Percentiles rank a stretch among this genome's conserved stretches.
Evolutionary conservation across 1,140 invertebrate species (phyloP).

Genomic region (Ericerus pela): DNA sequence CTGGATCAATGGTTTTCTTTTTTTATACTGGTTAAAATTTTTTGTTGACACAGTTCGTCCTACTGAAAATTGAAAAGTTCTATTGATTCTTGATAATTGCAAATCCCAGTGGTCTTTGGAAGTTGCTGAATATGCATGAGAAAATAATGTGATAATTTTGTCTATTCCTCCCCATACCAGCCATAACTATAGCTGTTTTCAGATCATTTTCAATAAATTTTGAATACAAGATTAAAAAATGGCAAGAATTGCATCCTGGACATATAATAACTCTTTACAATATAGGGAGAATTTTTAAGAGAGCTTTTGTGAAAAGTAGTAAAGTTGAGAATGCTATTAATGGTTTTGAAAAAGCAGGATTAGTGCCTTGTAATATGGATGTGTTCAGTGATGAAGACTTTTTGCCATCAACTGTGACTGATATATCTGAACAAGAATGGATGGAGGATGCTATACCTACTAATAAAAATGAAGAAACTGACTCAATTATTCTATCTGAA

Average conservation of each 20-base stretch:
- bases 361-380: background rate
- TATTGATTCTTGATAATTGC: conserved; percentile 31
- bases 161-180: conserved; percentile 30
- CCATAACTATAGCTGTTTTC: conserved; percentile 28
- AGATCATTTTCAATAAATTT: conserved; percentile 30
- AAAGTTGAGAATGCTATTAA: background rate
- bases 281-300: background rate
- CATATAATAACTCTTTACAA: background rate
- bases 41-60: conserved; percentile 28
- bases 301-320: background rate
- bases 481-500: too few species aligned
- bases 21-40: conserved; percentile 26
- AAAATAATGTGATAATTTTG: conserved; percentile 29
- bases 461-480: too few species aligned
- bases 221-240: conserved; percentile 3
- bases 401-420: too few species aligned
- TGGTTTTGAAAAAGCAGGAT: background rate
- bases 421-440: too few species aligned
- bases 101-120: conserved; percentile 22
- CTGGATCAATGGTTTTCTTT: conserved; percentile 26
- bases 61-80: conserved; percentile 19
- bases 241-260: background rate
- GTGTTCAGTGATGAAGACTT: background rate
- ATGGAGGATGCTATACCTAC: too few species aligned
- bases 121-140: conserved; percentile 21